Conservation (phyloP, 1,140 invertebrate species). For the Cylas formicarius region DNA sequence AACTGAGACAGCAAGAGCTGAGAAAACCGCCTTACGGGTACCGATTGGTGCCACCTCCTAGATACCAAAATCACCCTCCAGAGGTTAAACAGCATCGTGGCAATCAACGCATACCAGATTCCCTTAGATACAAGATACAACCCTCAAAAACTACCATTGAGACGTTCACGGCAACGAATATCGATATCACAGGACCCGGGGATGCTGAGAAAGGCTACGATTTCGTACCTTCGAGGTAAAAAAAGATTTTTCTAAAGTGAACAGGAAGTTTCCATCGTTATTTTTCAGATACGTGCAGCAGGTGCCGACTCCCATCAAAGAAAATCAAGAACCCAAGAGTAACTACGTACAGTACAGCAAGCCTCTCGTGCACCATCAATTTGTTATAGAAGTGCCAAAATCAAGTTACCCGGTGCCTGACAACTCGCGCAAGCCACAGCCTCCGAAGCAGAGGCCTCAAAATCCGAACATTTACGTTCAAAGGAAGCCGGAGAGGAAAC, state of each 20-base stretch:
- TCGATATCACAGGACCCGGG: conserved; percentile 27
- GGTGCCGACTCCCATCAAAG: conserved; percentile 1
- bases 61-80: conserved; percentile 11
- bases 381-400: conserved; percentile 16
- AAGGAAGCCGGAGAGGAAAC: conserved; percentile 7
- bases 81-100: conserved; percentile 1
- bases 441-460: neutral
- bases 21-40: conserved; percentile 13
- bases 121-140: conserved; percentile 16
- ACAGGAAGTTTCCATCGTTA: neutral
- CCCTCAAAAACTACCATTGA: conserved; percentile 35
- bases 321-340: neutral
- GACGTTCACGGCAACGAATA: conserved; percentile 36
- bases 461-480: conserved; percentile 10
- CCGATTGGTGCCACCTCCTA: conserved; percentile 5
- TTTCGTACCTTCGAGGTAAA: conserved; percentile 8
- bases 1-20: conserved; percentile 24
- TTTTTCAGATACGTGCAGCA: no score
- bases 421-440: conserved; percentile 8
- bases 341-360: conserved; percentile 10
- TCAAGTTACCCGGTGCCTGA: conserved; percentile 8
- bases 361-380: conserved; percentile 16
- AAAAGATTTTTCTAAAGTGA: conserved; percentile 7
- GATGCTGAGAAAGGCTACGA: conserved; percentile 3
- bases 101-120: conserved; percentile 1